Evolutionary conservation across 2,888 invertebrate genomes (phyloP).

Genomic region (Tetanocera ferruginea): DNA sequence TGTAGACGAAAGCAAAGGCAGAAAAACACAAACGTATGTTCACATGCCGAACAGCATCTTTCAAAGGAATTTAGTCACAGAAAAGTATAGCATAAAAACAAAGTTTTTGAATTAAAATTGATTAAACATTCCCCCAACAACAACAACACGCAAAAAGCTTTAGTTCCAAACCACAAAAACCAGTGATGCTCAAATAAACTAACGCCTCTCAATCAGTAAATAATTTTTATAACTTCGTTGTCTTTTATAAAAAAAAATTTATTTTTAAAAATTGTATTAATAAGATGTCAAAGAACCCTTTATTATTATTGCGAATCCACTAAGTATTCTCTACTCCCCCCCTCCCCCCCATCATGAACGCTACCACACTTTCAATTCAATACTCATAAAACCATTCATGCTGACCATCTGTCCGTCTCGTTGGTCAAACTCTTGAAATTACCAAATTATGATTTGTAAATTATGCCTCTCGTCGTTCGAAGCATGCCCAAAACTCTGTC

Average conservation of each 20-base stretch:
- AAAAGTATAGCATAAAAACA: neutral
- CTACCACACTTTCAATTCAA: neutral
- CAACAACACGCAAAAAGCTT: constrained; percentile 1
- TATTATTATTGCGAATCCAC: too few species aligned
- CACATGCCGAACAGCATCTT: neutral
- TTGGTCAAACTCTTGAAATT: neutral
- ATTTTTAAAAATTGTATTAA: too few species aligned
- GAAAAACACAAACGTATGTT: neutral
- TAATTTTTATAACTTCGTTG: too few species aligned
- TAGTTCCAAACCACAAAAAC: constrained; percentile 24
- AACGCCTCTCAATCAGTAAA: neutral
- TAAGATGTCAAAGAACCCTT: too few species aligned
- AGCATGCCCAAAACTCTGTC: neutral
- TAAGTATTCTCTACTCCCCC: too few species aligned
- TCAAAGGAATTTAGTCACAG: neutral
- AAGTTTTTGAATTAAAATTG: neutral
- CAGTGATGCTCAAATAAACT: constrained; percentile 21
- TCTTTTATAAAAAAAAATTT: neutral
- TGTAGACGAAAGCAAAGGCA: neutral
- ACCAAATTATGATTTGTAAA: constrained; percentile 18
- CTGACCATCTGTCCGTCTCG: neutral
- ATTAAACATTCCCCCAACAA: too few species aligned
- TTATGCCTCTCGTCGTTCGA: neutral
- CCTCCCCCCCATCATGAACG: too few species aligned
- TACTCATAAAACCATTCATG: neutral